Evolutionary conservation across 2,888 invertebrate species (phyloP).

Genomic region (Pollenia amentaria): DNA sequence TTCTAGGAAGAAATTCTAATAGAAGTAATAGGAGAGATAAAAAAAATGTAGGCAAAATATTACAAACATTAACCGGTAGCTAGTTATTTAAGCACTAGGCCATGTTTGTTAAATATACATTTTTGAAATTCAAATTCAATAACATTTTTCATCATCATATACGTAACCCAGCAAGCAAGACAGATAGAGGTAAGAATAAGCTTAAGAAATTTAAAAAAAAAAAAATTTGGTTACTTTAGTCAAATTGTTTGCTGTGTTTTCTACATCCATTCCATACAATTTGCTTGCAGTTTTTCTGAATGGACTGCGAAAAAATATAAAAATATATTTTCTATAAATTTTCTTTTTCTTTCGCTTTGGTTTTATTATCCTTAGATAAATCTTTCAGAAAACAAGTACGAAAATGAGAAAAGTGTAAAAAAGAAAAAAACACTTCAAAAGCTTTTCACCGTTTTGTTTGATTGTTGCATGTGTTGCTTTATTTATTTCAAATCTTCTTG

Average conservation of each 20-base stretch:
- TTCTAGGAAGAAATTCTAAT: not conserved
- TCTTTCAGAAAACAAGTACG: constrained; percentile 13
- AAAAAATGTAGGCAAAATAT: not conserved
- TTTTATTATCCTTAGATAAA: constrained; percentile 51
- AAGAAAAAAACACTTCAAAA: constrained; percentile 49
- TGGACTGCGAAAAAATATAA: not conserved
- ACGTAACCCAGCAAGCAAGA: constrained; percentile 43
- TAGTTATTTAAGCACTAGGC: constrained; percentile 51
- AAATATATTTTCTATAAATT: constrained; percentile 31
- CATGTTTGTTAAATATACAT: constrained; percentile 51
- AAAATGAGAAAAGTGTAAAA: not conserved
- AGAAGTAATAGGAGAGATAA: not conserved
- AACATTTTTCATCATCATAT: not conserved
- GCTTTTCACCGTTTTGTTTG: constrained; percentile 48
- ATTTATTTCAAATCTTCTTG: constrained; percentile 43
- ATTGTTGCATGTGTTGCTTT: constrained; percentile 31
- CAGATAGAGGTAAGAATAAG: too few species aligned
- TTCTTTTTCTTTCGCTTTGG: constrained; percentile 24
- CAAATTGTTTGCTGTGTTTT: constrained; percentile 9
- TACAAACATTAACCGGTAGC: constrained; percentile 51
- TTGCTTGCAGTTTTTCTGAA: not conserved
- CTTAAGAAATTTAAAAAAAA: too few species aligned
- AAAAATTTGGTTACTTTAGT: not conserved
- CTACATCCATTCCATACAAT: not conserved
- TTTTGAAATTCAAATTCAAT: constrained; percentile 28